phyloP scores from a whole-genome alignment of 2,888 invertebrate species.

The Meiosimyza decipiens region DNA sequence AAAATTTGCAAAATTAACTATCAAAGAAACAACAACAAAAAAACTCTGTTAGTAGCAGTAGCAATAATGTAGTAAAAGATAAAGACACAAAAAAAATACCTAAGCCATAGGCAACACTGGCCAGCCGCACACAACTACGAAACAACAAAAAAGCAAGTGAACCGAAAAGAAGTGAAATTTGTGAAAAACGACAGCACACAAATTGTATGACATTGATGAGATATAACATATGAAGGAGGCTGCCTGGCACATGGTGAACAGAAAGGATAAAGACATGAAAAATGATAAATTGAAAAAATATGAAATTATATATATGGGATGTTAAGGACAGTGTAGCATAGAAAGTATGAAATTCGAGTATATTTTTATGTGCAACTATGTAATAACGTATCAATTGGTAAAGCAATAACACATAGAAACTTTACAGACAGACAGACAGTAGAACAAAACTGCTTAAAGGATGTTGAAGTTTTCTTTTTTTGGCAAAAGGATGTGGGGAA shows the following conservation, averaged over 20 bases:
- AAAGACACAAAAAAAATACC: not conserved
- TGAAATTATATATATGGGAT: constrained; percentile 1
- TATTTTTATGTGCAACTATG: too few relatives aligned
- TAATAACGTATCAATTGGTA: too few relatives aligned
- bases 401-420: too few relatives aligned
- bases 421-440: too few relatives aligned
- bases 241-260: too few relatives aligned
- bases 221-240: not conserved
- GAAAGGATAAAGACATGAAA: constrained; percentile 12
- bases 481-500: too few relatives aligned
- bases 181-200: constrained; percentile 36
- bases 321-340: not conserved
- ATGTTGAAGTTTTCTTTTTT: too few relatives aligned
- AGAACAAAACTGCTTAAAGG: too few relatives aligned
- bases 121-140: constrained; percentile 14
- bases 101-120: not conserved
- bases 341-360: too few relatives aligned
- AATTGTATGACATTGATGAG: constrained; percentile 42
- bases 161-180: constrained; percentile 30
- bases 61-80: constrained; percentile 11
- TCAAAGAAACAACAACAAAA: constrained; percentile 16
- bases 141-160: constrained; percentile 6
- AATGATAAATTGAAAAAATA: constrained; percentile 7
- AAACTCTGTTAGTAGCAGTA: constrained; percentile 25
- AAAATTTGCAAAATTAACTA: constrained; percentile 49